A percentile compares a stretch with the other conserved stretches of the same genome.
Evolutionary conservation across 1,140 invertebrate genomes (phyloP).

Genomic region (Ylistrum balloti): DNA sequence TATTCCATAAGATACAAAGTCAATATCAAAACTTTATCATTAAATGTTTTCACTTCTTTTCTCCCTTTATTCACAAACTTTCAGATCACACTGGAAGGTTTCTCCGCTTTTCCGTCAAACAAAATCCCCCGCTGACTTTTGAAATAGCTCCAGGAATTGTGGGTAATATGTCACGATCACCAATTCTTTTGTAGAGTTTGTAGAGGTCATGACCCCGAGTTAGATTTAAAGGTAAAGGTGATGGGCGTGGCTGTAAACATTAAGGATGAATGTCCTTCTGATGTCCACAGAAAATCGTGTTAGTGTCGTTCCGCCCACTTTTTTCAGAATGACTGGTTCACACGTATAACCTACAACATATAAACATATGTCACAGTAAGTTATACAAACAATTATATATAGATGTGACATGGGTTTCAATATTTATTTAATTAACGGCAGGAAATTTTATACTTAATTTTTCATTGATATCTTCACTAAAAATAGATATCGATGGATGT

Average conservation of each 20-base stretch:
- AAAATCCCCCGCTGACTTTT: background rate
- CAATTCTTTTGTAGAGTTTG: too few relatives aligned
- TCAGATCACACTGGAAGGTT: background rate
- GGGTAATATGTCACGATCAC: background rate
- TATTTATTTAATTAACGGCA: too few relatives aligned
- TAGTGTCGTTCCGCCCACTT: background rate
- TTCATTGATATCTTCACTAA: too few relatives aligned
- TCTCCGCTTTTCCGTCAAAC: background rate
- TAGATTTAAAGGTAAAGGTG: background rate
- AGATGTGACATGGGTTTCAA: too few relatives aligned
- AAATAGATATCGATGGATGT: too few relatives aligned
- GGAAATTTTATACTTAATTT: too few relatives aligned
- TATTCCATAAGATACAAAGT: background rate
- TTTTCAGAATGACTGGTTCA: background rate
- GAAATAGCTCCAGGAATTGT: background rate
- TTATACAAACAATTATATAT: too few relatives aligned
- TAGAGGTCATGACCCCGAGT: background rate
- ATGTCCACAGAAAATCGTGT: background rate
- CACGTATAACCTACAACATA: background rate
- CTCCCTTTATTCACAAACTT: background rate
- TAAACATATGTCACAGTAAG: background rate
- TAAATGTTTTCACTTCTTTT: background rate
- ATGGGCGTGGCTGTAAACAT: background rate
- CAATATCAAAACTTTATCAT: background rate
- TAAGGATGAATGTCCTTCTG: background rate